phyloP scores from a whole-genome alignment of 2,888 invertebrate genomes.

The Nowickia ferox region DNA sequence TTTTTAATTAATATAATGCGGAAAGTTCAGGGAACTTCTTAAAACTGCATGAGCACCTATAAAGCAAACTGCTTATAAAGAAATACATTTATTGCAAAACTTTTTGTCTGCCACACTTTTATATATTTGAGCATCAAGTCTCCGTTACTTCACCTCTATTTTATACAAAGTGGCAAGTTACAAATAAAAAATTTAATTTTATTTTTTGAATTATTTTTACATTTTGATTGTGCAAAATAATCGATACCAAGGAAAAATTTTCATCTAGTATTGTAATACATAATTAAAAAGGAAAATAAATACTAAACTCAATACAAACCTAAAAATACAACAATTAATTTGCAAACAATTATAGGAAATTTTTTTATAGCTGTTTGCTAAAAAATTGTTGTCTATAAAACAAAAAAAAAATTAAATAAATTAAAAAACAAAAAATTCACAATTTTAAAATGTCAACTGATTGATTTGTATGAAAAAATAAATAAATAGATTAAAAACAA shows the following conservation, averaged over 20 bases:
- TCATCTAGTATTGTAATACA: constrained; percentile 65
- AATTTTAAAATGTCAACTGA: constrained; percentile 71
- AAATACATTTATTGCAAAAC: too few species aligned
- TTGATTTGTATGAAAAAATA: constrained; percentile 66
- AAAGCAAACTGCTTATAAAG: too few species aligned
- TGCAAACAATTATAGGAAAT: constrained; percentile 70
- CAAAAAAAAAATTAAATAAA: constrained; percentile 58
- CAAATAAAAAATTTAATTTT: constrained; percentile 56
- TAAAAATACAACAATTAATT: constrained; percentile 68
- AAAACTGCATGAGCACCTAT: too few species aligned
- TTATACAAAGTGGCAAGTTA: constrained; percentile 52
- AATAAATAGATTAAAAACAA: constrained; percentile 57
- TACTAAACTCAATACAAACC: constrained; percentile 61
- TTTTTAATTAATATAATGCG: too few species aligned
- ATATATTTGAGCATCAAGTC: not conserved
- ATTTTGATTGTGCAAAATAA: constrained; percentile 64
- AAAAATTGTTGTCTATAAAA: constrained; percentile 56
- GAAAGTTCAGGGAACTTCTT: too few species aligned
- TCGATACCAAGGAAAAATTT: constrained; percentile 71
- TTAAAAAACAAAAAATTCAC: constrained; percentile 62
- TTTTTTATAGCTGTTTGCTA: constrained; percentile 69
- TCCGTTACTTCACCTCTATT: constrained; percentile 16
- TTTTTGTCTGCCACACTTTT: not conserved
- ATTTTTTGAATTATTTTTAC: constrained; percentile 61
- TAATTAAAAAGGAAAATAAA: constrained; percentile 58